Conservation (phyloP, 2,113 vertebrate species). For the Lepus americanus region DNA sequence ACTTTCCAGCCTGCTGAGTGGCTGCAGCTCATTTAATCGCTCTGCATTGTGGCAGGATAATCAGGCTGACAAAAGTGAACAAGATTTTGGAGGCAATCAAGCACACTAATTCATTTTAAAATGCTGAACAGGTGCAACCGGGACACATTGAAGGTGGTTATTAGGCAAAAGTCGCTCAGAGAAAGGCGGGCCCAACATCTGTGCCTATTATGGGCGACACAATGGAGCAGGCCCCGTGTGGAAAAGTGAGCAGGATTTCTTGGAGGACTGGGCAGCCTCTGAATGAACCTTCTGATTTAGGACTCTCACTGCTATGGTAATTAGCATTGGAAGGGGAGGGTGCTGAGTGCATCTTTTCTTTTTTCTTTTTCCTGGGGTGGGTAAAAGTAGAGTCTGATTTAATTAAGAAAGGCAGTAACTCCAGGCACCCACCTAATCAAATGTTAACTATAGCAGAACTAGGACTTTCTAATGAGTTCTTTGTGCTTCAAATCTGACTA, state of each 20-base stretch:
- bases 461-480: neutral
- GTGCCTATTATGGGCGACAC: constrained; percentile 80
- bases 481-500: constrained; percentile 69
- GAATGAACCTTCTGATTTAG: constrained; percentile 81
- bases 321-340: constrained; percentile 82
- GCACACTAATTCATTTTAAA: constrained; percentile 79
- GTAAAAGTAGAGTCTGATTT: constrained; percentile 78
- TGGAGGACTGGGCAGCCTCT: constrained; percentile 70
- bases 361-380: constrained; percentile 55
- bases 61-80: constrained; percentile 82
- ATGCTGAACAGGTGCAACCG: constrained; percentile 84
- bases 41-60: constrained; percentile 71
- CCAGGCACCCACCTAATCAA: constrained; percentile 72
- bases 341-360: constrained; percentile 31
- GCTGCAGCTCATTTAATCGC: constrained; percentile 55
- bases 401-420: constrained; percentile 84
- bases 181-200: constrained; percentile 85
- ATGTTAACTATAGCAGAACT: constrained; percentile 73
- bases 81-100: constrained; percentile 82
- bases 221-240: constrained; percentile 76
- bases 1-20: constrained; percentile 66
- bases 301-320: constrained; percentile 74
- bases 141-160: constrained; percentile 76
- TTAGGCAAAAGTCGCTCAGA: constrained; percentile 83
- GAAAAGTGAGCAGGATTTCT: constrained; percentile 75